Base-by-base conservation (phyloP, 2,797 vertebrate species). In the Sylvia borin region DNA sequence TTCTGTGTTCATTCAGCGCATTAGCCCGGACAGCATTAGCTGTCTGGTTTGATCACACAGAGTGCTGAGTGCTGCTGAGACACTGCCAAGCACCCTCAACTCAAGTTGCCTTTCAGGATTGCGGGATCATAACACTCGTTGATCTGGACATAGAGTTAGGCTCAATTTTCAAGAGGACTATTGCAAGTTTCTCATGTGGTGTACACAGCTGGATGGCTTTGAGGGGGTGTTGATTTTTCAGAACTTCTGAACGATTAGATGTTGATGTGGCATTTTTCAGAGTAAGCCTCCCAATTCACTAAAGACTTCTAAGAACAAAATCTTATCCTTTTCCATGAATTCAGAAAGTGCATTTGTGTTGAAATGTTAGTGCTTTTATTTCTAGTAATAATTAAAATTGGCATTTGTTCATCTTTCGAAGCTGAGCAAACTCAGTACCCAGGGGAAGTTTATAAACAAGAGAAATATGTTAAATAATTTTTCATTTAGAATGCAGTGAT, bases 1-100 rank as follows among this genome's bases (percentile, higher is more conserved):
- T 92, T 95, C 55, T 91, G 3, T 93, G 64, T 84, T 83, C 83
- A 53, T 81, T 90, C 67, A 57, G 71, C 10, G 15, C 85, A 31
- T 96, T 95, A 88, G 64, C 22, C 64, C 38, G 83, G 74, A 61
- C 91, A 84, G 82, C 50, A 20, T 74, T 85, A 92, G 80, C 80
- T 86, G 89, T 68, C 51, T 42, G 67, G n/a, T 90, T 86, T 81
- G 76, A 91, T 93, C 68, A 42, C 58, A 45, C 4, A 2, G 70
- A 75, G 51, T 36, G 78, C 81, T n/a, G 58, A 93, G 91, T 65
- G 80, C 85, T 86, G 79, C 79, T 73, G 68, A 61, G 66, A 22
- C 1, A 0, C 9, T 90, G 85, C 90, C 93, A 88, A 57, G 58
- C 6, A 4, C 60, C 43, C 45, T 86, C 32, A 10, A 17, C 85